These are phyloP conservation scores for Elaphurus davidianus DNA, from an alignment of 2,113 vertebrate genomes.

Conservation along the genomic window DNA sequence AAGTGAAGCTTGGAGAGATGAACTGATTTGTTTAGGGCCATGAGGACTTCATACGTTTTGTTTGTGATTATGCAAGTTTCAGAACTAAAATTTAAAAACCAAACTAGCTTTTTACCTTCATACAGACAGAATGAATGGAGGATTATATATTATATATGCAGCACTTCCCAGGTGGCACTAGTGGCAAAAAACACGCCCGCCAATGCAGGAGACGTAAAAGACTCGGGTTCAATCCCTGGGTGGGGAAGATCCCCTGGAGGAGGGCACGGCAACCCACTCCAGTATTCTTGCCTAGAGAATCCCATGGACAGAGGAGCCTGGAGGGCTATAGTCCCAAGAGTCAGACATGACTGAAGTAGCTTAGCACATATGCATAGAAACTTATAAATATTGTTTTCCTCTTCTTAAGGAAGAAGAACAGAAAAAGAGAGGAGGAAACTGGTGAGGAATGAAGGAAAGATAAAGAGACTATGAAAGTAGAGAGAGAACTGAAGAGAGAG, in stretches of 20 bases:
- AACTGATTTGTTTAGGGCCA: neutral
- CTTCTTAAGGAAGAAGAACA: neutral
- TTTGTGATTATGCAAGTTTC: neutral
- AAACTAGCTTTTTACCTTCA: neutral
- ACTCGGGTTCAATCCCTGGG: neutral
- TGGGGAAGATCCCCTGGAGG: neutral
- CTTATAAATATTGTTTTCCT: neutral
- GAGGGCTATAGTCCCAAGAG: neutral
- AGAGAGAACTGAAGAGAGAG: neutral
- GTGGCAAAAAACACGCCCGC: neutral
- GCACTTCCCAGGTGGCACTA: neutral
- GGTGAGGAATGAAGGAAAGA: neutral
- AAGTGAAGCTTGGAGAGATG: neutral
- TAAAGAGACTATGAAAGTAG: neutral
- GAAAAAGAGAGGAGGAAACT: accelerated
- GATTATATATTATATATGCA: neutral
- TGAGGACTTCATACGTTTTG: neutral
- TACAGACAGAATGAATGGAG: neutral
- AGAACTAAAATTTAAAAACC: neutral
- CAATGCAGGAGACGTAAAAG: neutral
- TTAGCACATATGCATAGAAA: neutral
- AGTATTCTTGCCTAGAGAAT: neutral
- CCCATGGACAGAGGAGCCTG: neutral
- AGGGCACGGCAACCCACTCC: neutral
- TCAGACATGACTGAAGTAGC: neutral